A percentile compares a stretch with the other conserved stretches of the same genome.
phyloP scores from a whole-genome alignment of 35 echinoderm and acorn worm genomes.

The Anneissia japonica region DNA sequence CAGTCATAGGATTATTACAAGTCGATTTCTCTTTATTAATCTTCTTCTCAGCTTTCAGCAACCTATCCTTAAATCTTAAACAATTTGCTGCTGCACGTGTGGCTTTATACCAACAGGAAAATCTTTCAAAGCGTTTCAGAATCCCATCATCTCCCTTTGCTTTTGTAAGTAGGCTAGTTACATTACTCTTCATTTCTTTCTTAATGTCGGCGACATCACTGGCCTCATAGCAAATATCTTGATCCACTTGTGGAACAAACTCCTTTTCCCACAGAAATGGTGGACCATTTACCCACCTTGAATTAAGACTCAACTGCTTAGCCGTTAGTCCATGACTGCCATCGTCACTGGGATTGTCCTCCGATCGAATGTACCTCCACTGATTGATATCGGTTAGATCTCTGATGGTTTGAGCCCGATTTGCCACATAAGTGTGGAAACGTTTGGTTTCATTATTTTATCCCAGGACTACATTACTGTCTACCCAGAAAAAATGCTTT shows the following conservation, averaged over 20 bases:
- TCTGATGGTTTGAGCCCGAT: not conserved
- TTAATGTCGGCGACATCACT: too few species aligned
- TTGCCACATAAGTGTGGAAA: not conserved
- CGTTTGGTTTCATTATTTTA: not conserved
- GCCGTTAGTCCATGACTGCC: not conserved
- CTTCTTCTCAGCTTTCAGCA: not conserved
- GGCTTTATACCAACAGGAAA: constrained; percentile 17
- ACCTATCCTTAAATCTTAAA: not conserved
- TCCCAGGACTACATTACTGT: not conserved
- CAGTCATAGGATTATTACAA: not conserved
- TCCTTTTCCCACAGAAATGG: too few species aligned
- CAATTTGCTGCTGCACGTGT: constrained; percentile 29
- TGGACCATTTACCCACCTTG: not conserved
- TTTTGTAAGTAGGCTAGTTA: not conserved
- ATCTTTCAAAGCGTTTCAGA: not conserved
- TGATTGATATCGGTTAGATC: not conserved
- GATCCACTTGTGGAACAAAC: too few species aligned
- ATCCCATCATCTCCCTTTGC: not conserved
- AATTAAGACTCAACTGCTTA: not conserved
- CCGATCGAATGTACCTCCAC: not conserved
- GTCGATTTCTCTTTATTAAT: not conserved
- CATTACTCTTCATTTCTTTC: not conserved
- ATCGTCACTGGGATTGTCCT: not conserved
- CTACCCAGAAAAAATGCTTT: not conserved
- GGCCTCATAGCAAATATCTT: too few species aligned